Conservation (phyloP, 2,113 vertebrate species). For the Crotalus viridis region DNA sequence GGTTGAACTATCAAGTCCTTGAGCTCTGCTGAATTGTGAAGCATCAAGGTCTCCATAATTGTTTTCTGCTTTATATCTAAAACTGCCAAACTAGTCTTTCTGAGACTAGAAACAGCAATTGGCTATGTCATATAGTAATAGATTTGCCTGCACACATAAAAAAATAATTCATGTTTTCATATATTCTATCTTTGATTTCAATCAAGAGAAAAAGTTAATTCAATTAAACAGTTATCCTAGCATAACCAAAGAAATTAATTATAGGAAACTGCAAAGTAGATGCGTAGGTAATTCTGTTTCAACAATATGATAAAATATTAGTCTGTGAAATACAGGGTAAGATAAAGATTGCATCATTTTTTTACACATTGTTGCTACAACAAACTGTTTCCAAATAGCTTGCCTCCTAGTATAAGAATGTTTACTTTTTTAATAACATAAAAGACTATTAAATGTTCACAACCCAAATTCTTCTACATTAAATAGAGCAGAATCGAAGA, state of each 20-base stretch:
- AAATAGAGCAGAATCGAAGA: constrained; percentile 59
- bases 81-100: not conserved
- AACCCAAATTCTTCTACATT: constrained; percentile 55
- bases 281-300: not conserved
- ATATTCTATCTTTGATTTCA: not conserved
- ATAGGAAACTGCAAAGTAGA: not conserved
- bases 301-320: not conserved
- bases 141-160: not conserved
- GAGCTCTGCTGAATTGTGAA: not conserved
- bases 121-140: not conserved
- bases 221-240: not conserved
- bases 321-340: not conserved
- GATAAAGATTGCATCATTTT: not conserved
- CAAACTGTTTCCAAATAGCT: constrained; percentile 23
- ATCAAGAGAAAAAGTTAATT: not conserved
- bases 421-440: constrained; percentile 21
- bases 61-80: not conserved
- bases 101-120: not conserved
- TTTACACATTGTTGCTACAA: constrained; percentile 24
- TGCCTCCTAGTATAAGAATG: constrained; percentile 35
- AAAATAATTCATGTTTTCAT: not conserved
- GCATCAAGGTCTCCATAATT: not conserved
- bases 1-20: not conserved
- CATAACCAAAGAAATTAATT: not conserved
- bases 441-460: constrained; percentile 43